These are phyloP conservation scores for Drosophila seguyi DNA, from an alignment of 1,140 invertebrate species.

Conservation along the genomic window DNA sequence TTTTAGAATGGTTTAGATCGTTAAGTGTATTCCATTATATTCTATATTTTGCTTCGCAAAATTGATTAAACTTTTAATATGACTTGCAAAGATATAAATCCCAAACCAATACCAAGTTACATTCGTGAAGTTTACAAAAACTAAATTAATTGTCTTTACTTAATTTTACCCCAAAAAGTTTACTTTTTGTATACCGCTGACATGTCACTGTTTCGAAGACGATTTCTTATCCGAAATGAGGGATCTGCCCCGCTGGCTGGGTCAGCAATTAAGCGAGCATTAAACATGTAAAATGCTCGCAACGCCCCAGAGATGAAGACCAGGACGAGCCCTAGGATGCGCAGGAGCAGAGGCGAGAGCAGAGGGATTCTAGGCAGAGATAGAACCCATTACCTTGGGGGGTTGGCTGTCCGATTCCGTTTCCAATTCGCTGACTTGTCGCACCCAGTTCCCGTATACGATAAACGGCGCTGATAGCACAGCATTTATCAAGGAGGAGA, in stretches of 20 bases:
- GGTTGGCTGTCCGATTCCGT: slow-evolving; percentile 34
- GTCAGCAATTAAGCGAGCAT: slow-evolving; percentile 68
- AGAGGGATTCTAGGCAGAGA: neutral
- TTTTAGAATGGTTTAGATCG: no score
- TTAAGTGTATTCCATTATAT: no score
- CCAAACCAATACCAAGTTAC: neutral
- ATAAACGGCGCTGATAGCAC: slow-evolving; percentile 80
- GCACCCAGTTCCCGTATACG: slow-evolving; percentile 71
- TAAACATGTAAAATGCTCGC: slow-evolving; percentile 76
- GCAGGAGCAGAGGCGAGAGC: neutral
- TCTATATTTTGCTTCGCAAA: no score
- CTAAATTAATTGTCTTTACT: slow-evolving; percentile 10
- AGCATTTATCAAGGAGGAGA: slow-evolving; percentile 70
- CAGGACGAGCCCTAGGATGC: slow-evolving; percentile 5
- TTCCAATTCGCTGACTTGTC: slow-evolving; percentile 81
- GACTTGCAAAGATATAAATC: neutral
- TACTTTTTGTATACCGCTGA: slow-evolving; percentile 14
- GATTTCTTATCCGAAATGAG: slow-evolving; percentile 36
- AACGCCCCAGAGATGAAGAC: slow-evolving; percentile 67
- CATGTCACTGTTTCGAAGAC: slow-evolving; percentile 31
- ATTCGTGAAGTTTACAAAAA: neutral
- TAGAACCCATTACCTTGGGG: slow-evolving; percentile 50
- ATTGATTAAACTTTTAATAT: neutral
- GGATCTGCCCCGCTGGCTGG: slow-evolving; percentile 26
- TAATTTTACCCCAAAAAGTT: neutral